phyloP scores from a whole-genome alignment of 1,140 invertebrate genomes.

The Chironomus striatipennis region DNA sequence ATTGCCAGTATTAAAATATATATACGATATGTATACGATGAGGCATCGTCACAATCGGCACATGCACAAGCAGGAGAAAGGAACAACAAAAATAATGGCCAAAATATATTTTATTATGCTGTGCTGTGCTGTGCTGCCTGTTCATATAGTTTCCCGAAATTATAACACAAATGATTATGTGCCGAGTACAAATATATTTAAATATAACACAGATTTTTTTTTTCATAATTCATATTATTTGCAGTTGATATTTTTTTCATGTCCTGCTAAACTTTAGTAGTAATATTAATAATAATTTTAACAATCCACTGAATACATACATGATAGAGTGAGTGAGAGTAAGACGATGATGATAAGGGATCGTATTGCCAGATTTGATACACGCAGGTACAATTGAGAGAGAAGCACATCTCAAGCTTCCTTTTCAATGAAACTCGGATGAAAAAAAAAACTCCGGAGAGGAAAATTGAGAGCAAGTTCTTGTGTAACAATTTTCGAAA shows the following conservation, averaged over 20 bases:
- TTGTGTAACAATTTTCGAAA: background rate
- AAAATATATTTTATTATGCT: background rate
- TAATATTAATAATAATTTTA: too few relatives aligned
- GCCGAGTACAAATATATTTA: too few relatives aligned
- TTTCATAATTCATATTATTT: background rate
- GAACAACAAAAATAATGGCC: slow-evolving; percentile 1
- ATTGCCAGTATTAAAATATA: slow-evolving; percentile 12
- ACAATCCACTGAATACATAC: too few relatives aligned
- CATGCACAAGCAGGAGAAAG: slow-evolving; percentile 4
- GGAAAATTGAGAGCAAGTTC: background rate
- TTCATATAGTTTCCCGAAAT: slow-evolving; percentile 10
- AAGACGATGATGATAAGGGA: background rate
- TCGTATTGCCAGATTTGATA: slow-evolving; percentile 1
- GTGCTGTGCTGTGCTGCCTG: too few relatives aligned
- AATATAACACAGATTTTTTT: background rate
- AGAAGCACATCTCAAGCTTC: background rate
- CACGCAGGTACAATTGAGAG: background rate
- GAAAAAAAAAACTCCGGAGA: background rate
- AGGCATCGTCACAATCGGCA: background rate
- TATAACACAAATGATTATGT: background rate
- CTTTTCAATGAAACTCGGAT: background rate
- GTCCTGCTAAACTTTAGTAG: too few relatives aligned
- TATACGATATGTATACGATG: background rate
- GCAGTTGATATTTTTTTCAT: too few relatives aligned
- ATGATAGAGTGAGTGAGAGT: background rate